Conservation (phyloP, 2,113 vertebrate species). For the Catharus bicknelli region DNA sequence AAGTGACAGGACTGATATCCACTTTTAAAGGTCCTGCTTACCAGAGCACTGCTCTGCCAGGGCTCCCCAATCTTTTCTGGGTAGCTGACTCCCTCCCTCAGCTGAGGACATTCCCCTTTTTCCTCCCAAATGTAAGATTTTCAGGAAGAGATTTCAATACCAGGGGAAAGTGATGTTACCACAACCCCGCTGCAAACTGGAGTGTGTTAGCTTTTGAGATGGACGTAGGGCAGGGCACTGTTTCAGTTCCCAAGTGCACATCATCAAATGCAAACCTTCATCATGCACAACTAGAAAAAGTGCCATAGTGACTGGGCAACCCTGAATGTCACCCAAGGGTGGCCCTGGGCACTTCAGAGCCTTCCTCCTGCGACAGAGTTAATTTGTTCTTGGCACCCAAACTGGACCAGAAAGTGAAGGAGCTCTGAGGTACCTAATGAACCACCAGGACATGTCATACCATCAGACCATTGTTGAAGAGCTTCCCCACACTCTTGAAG, state of each 20-base stretch:
- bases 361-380: not conserved
- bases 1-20: not conserved
- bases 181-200: rapidly evolving
- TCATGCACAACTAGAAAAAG: not conserved
- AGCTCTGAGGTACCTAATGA: not conserved
- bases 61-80: not conserved
- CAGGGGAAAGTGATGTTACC: not conserved
- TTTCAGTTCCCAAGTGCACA: not conserved
- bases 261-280: not conserved
- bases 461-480: slow-evolving; percentile 75
- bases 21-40: not conserved
- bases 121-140: not conserved
- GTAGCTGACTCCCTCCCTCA: not conserved
- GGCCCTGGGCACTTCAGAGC: not conserved
- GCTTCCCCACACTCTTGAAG: slow-evolving; percentile 69
- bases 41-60: not conserved
- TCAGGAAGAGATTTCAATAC: not conserved
- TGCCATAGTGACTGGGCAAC: not conserved
- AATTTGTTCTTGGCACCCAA: not conserved
- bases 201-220: not conserved
- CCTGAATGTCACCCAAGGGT: not conserved
- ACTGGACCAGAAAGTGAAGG: not conserved
- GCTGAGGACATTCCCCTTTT: not conserved
- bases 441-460: slow-evolving; percentile 15
- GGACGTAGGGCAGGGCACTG: not conserved